These are phyloP conservation scores for Sarcophilus harrisii DNA, from an alignment of 2,797 vertebrate species.

Conservation along the genomic window DNA sequence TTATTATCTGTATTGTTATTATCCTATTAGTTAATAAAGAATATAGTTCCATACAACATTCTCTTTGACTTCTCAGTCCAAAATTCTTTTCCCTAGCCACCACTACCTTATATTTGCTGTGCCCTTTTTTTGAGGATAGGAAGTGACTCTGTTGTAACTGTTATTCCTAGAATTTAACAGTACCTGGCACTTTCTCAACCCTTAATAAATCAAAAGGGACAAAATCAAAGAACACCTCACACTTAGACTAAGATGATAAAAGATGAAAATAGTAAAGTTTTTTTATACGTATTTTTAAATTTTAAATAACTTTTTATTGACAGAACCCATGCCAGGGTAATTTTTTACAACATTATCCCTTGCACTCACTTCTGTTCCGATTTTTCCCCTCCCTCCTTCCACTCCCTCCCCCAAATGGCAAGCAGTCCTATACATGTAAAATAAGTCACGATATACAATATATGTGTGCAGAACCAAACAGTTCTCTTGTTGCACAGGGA, in stretches of 20 bases:
- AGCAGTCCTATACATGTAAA: no score
- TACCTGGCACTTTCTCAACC: not conserved
- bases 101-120: not conserved
- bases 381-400: no score
- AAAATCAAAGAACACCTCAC: not conserved
- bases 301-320: no score
- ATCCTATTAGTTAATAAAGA: not conserved
- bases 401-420: no score
- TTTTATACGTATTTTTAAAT: no score
- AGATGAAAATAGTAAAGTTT: not conserved
- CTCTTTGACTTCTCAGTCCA: not conserved
- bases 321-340: no score
- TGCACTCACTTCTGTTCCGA: no score
- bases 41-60: not conserved
- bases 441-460: no score
- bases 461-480: no score
- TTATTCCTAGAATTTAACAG: not conserved
- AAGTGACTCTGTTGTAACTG: not conserved
- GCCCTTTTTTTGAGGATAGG: not conserved
- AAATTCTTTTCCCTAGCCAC: not conserved
- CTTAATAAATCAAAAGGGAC: not conserved
- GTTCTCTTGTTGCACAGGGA: no score
- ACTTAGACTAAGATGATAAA: not conserved
- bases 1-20: not conserved
- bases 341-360: no score